Base-by-base conservation (phyloP, 2,113 vertebrate genomes). In the Aldabrachelys gigantea region DNA sequence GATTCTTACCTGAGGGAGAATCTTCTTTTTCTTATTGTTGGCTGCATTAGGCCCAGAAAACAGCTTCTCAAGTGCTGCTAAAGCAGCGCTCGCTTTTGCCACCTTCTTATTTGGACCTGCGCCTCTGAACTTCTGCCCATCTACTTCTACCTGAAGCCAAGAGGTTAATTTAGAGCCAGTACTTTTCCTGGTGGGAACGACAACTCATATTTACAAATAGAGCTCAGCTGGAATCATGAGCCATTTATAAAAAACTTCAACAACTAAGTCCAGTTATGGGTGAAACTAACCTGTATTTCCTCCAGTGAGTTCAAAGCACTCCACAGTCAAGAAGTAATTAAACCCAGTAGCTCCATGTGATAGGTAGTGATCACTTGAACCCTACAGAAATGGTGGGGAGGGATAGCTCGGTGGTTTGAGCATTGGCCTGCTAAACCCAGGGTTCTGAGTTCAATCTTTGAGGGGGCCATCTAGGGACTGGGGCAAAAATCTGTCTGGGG, bases 61-160 rank as follows among this genome's bases (percentile, higher is more conserved):
- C 59, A 99, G 98, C 96, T 99, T 99, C 97, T 99, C 99, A 95
- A 99, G 98, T 41, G 99, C 99, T 80, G 99, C 99, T 91, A 99
- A 95, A 31, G 99, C 99, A 82, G 99, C 99, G n/a, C 99, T 99
- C 95, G 99, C 99, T 98, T 99, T 99, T 92, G 99, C 99, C 97
- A 99, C 99, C 95, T 99, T 99, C 98, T 99, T 99, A 98, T 99
- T 99, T 97, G 99, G 99, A 95, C 99, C 99, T 82, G 99, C 99
- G 49, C 99, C 99, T 91, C 99, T 99, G 97, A 99, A 99, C 97
- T 99, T 99, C 98, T 99, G 99, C 89, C 99, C 99, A 75, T 99
- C 99, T n/a, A 99, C 99, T 98, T 99, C 99, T 98, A 99, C 99
- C 99, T 99, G 96, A 92, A 98, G 92, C 78, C 35, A 96, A 93